A percentile compares a stretch with the other conserved stretches of the same genome.
Evolutionary conservation across 2,888 invertebrate species (phyloP).

Genomic region (Stenolophus ochropezus): DNA sequence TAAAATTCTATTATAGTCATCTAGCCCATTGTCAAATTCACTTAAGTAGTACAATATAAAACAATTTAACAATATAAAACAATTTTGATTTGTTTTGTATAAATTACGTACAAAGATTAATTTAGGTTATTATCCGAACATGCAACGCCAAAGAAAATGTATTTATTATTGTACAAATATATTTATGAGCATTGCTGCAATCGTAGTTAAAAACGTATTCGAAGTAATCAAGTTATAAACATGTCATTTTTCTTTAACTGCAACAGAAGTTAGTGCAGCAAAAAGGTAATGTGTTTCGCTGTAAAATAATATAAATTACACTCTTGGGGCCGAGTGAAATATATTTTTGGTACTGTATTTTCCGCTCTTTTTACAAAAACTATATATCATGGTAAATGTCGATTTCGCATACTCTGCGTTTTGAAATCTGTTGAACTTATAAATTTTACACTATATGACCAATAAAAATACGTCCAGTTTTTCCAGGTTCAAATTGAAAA

Average conservation of each 20-base stretch:
- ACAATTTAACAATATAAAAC: too few species aligned
- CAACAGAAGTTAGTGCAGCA: not conserved
- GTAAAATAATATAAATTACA: slow-evolving; percentile 7
- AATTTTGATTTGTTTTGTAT: too few species aligned
- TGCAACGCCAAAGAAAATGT: too few species aligned
- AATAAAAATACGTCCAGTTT: not conserved
- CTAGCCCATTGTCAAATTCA: too few species aligned
- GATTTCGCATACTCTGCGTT: not conserved
- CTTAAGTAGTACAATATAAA: too few species aligned
- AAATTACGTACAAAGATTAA: too few species aligned
- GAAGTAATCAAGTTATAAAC: not conserved
- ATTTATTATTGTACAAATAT: too few species aligned
- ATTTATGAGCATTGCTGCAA: too few species aligned
- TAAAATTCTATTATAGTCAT: too few species aligned
- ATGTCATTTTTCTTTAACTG: not conserved
- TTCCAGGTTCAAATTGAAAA: not conserved
- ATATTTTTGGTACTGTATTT: slow-evolving; percentile 5
- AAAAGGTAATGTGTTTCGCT: slow-evolving; percentile 3
- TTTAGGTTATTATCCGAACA: too few species aligned
- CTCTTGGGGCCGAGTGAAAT: not conserved
- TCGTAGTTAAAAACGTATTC: too few species aligned
- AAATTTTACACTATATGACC: not conserved
- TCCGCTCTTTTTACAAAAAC: not conserved
- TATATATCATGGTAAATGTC: not conserved
- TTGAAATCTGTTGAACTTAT: not conserved